These are phyloP conservation scores for Tinea trinotella DNA, from an alignment of 2,888 invertebrate genomes.

Conservation along the genomic window DNA sequence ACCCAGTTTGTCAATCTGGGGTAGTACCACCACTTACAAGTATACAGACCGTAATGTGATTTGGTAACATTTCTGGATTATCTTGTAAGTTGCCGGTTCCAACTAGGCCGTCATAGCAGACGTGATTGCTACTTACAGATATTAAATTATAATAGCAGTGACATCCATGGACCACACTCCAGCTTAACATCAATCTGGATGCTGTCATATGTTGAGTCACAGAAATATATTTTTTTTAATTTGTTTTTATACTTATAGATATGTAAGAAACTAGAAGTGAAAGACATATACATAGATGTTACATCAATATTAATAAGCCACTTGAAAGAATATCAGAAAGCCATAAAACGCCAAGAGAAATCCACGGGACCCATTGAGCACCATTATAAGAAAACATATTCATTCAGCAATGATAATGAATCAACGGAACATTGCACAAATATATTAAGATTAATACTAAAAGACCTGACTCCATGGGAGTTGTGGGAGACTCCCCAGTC, in stretches of 20 bases:
- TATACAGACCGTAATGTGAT: too few species aligned
- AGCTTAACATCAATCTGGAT: too few species aligned
- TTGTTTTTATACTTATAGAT: constrained; percentile 39
- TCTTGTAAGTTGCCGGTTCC: too few species aligned
- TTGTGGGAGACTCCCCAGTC: constrained; percentile 78
- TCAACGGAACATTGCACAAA: constrained; percentile 73
- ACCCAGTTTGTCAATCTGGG: too few species aligned
- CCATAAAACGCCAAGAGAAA: constrained; percentile 71
- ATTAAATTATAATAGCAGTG: too few species aligned
- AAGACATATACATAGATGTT: constrained; percentile 54
- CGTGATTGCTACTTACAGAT: too few species aligned
- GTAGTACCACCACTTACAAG: too few species aligned
- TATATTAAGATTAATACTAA: constrained; percentile 70
- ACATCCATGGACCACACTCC: too few species aligned
- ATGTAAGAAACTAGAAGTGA: constrained; percentile 57
- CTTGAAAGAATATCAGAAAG: constrained; percentile 75
- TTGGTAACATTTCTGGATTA: too few species aligned
- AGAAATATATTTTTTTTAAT: too few species aligned
- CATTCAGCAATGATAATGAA: constrained; percentile 40
- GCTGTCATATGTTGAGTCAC: too few species aligned
- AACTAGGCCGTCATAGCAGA: too few species aligned
- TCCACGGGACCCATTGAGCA: constrained; percentile 54
- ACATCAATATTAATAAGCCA: constrained; percentile 73
- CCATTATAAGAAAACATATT: constrained; percentile 60
- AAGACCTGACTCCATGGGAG: constrained; percentile 78